phyloP scores from a whole-genome alignment of 2,113 vertebrate species.

The Callopanchax toddi region DNA sequence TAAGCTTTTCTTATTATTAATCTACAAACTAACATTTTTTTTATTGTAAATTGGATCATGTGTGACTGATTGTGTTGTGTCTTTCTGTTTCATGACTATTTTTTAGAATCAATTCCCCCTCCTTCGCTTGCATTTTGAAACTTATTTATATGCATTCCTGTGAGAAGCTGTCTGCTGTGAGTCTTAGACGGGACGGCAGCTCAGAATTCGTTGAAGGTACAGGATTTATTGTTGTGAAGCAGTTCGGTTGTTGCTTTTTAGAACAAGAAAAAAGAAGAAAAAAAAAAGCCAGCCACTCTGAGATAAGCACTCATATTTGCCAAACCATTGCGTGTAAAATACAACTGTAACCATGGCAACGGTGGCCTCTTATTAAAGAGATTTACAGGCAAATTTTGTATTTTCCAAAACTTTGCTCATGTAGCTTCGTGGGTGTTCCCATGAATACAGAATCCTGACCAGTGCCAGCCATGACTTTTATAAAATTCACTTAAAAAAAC shows the following conservation, averaged over 20 bases:
- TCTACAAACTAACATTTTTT: constrained; percentile 43
- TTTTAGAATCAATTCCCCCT: constrained; percentile 1
- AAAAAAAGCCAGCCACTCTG: constrained; percentile 16
- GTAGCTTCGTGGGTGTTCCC: constrained; percentile 36
- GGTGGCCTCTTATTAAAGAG: constrained; percentile 17
- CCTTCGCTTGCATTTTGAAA: constrained; percentile 19
- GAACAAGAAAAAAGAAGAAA: too few species aligned
- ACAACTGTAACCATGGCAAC: constrained; percentile 15
- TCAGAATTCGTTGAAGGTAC: constrained; percentile 61
- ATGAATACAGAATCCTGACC: constrained; percentile 53
- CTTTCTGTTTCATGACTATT: constrained; percentile 31
- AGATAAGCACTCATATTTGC: constrained; percentile 20
- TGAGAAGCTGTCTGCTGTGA: constrained; percentile 52
- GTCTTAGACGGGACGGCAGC: constrained; percentile 37
- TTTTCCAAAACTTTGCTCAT: constrained; percentile 34
- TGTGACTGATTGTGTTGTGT: constrained; percentile 49
- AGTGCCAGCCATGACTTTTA: constrained; percentile 71
- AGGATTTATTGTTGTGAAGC: constrained; percentile 42
- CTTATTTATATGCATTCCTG: constrained; percentile 57
- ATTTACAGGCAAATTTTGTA: constrained; percentile 30
- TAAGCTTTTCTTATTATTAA: constrained; percentile 23
- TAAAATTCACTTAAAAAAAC: constrained; percentile 50
- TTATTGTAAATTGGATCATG: constrained; percentile 46
- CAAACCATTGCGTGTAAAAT: constrained; percentile 51
- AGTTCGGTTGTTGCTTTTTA: constrained; percentile 29